phyloP scores from a whole-genome alignment of 2,888 invertebrate genomes.

The Dolichomitus sp. region DNA sequence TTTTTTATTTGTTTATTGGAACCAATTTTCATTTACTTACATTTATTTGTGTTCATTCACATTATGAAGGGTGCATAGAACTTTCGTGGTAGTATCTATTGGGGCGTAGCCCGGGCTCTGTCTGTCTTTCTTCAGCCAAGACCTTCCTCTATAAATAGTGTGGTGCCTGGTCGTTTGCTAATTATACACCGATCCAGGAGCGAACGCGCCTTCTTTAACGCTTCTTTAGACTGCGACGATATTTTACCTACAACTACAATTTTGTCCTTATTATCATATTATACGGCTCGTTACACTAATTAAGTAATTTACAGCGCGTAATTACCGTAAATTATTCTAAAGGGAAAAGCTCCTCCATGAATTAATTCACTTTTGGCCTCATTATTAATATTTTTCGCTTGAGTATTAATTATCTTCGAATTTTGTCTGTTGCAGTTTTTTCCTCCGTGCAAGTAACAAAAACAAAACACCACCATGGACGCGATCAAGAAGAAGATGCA shows the following conservation, averaged over 20 bases:
- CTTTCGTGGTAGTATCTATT: constrained; percentile 46
- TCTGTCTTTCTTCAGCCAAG: constrained; percentile 75
- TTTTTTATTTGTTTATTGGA: neutral
- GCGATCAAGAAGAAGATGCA: constrained; percentile 99
- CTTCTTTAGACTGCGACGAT: constrained; percentile 50
- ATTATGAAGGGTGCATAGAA: constrained; percentile 25
- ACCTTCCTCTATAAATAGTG: constrained; percentile 83
- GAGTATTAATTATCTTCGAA: constrained; percentile 22
- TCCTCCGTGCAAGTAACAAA: constrained; percentile 75
- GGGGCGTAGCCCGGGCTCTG: constrained; percentile 67
- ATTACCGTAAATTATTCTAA: constrained; percentile 25
- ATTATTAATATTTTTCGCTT: constrained; percentile 28
- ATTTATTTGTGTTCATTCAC: constrained; percentile 15
- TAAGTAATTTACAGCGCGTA: constrained; percentile 1
- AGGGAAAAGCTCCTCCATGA: neutral
- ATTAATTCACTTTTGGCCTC: neutral
- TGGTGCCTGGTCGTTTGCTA: constrained; percentile 82
- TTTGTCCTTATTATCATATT: constrained; percentile 49
- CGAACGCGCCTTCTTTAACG: constrained; percentile 56
- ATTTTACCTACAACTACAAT: constrained; percentile 16
- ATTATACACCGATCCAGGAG: constrained; percentile 79
- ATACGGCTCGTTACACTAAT: constrained; percentile 19
- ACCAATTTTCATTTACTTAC: neutral
- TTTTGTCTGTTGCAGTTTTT: constrained; percentile 70
- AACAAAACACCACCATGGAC: constrained; percentile 96